A percentile compares a stretch with the other conserved stretches of the same genome.
phyloP scores from a whole-genome alignment of 2,888 invertebrate species.

The Trichacis sp. region DNA sequence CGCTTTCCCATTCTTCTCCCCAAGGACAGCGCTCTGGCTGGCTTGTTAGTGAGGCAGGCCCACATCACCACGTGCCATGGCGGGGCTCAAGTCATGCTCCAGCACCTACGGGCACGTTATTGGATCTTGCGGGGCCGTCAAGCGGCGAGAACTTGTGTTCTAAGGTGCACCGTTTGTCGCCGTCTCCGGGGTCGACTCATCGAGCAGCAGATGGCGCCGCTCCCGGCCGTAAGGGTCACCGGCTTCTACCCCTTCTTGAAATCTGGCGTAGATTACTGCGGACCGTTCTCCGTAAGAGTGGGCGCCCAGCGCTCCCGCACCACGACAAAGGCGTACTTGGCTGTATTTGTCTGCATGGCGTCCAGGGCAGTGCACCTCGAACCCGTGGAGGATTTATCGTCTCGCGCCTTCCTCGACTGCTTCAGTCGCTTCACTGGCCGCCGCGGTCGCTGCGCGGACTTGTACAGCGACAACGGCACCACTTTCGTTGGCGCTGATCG shows the following conservation, averaged over 20 bases:
- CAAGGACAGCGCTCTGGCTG: neutral
- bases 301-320: slow-evolving; percentile 13
- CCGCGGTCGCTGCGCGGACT: slow-evolving; percentile 10
- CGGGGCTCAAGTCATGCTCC: slow-evolving; percentile 5
- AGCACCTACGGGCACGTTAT: neutral
- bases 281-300: slow-evolving; percentile 13
- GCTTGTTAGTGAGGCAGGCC: slow-evolving; percentile 8
- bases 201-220: slow-evolving; percentile 13
- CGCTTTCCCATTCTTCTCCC: slow-evolving; percentile 15
- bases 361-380: slow-evolving; percentile 23
- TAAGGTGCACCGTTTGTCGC: slow-evolving; percentile 6
- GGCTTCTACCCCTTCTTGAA: slow-evolving; percentile 6
- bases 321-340: slow-evolving; percentile 17
- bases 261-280: slow-evolving; percentile 15
- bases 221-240: slow-evolving; percentile 6
- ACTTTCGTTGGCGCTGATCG: slow-evolving; percentile 20
- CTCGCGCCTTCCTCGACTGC: slow-evolving; percentile 17
- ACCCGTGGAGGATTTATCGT: slow-evolving; percentile 11
- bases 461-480: slow-evolving; percentile 27
- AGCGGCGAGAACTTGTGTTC: slow-evolving; percentile 4
- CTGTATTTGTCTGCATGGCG: slow-evolving; percentile 15
- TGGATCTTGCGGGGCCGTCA: slow-evolving; percentile 9
- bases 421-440: slow-evolving; percentile 18
- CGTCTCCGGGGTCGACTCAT: slow-evolving; percentile 3
- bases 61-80: slow-evolving; percentile 8